Percentiles rank a stretch among this genome's conserved stretches.
Evolutionary conservation across 2,113 vertebrate genomes (phyloP).

Genomic region (Puffinus mauretanicus): DNA sequence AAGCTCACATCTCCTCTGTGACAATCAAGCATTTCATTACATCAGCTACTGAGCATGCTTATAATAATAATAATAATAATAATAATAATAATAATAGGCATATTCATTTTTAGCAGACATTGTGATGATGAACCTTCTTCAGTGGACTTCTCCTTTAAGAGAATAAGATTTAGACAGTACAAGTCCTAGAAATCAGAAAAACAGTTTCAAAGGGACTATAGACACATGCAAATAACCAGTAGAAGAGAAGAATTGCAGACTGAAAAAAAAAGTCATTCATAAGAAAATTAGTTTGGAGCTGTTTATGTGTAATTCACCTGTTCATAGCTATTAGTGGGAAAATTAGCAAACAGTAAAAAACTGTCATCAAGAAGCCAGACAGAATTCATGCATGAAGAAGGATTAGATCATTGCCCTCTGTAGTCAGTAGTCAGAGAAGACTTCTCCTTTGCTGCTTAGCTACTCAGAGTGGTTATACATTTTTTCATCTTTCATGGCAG

Average conservation of each 20-base stretch:
- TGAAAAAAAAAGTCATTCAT: neutral
- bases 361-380: neutral
- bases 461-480: neutral
- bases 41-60: neutral
- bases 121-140: neutral
- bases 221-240: neutral
- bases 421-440: neutral
- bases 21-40: neutral
- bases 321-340: neutral
- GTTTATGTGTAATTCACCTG: neutral
- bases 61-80: neutral
- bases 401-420: neutral
- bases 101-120: neutral
- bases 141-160: neutral
- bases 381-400: neutral
- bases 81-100: neutral
- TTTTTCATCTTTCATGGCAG: neutral
- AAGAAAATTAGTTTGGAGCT: neutral
- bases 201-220: neutral
- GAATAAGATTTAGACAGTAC: neutral
- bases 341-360: neutral
- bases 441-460: neutral
- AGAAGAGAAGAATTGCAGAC: neutral
- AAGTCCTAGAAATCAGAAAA: neutral
- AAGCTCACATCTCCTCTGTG: neutral